Evolutionary conservation across 1,140 invertebrate genomes (phyloP).

Genomic region (Parasteatoda tepidariorum): DNA sequence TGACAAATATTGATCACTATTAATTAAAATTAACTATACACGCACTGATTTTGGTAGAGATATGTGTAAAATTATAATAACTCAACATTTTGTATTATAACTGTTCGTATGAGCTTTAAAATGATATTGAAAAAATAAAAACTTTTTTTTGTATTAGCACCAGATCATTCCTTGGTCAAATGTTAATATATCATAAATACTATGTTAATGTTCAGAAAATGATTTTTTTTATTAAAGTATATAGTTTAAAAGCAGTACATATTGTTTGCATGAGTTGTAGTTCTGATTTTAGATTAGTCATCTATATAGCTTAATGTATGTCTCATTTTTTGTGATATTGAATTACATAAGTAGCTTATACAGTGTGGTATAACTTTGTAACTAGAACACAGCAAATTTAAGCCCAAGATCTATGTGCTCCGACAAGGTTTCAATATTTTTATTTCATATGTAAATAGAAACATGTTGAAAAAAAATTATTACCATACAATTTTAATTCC

Average conservation of each 20-base stretch:
- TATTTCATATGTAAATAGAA: not conserved
- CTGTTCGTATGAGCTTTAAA: slow-evolving; percentile 42
- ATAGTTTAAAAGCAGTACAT: slow-evolving; percentile 30
- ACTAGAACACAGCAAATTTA: slow-evolving; percentile 8
- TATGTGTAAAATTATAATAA: not conserved
- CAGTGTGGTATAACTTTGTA: slow-evolving; percentile 20
- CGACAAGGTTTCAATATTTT: not conserved
- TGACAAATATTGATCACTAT: not conserved
- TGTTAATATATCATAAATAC: slow-evolving; percentile 27
- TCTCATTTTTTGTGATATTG: slow-evolving; percentile 9
- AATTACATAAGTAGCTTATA: slow-evolving; percentile 28
- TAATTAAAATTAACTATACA: not conserved
- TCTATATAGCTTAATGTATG: slow-evolving; percentile 24
- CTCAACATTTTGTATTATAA: slow-evolving; percentile 35
- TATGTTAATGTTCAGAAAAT: slow-evolving; percentile 28
- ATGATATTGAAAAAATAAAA: slow-evolving; percentile 8
- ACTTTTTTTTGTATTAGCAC: slow-evolving; percentile 28
- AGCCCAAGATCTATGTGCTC: slow-evolving; percentile 15
- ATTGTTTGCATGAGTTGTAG: slow-evolving; percentile 26
- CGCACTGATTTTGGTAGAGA: slow-evolving; percentile 6
- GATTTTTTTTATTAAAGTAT: slow-evolving; percentile 28
- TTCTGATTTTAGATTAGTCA: slow-evolving; percentile 27
- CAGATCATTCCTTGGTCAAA: slow-evolving; percentile 42
- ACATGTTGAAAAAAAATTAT: not conserved
- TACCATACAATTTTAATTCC: not conserved